Evolutionary conservation across 1,140 invertebrate species (phyloP).

Genomic region (Atopsyche davidsoni): DNA sequence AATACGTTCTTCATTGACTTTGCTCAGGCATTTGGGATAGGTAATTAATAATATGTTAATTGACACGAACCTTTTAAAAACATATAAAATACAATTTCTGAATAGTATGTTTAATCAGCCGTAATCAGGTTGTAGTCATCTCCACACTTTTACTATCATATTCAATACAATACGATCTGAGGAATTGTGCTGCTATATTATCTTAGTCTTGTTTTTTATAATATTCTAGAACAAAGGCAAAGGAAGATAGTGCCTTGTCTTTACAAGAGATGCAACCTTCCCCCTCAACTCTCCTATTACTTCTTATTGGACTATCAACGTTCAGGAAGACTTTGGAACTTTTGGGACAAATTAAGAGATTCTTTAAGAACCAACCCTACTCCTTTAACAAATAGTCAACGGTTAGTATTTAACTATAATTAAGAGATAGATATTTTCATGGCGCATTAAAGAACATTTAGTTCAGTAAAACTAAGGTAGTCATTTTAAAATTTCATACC

Average conservation of each 20-base stretch:
- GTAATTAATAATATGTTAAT: slow-evolving; percentile 39
- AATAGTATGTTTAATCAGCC: too few species aligned
- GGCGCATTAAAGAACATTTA: too few species aligned
- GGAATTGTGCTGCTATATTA: too few species aligned
- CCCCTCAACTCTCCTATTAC: slow-evolving; percentile 51
- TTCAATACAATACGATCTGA: too few species aligned
- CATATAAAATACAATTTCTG: too few species aligned
- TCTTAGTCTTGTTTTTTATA: too few species aligned
- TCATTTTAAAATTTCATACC: too few species aligned
- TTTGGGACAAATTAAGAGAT: slow-evolving; percentile 54
- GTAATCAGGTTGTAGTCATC: too few species aligned
- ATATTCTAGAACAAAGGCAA: slow-evolving; percentile 42
- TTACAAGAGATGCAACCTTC: slow-evolving; percentile 54
- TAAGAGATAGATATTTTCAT: too few species aligned
- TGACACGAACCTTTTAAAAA: not conserved
- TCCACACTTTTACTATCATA: too few species aligned
- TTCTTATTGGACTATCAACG: slow-evolving; percentile 51
- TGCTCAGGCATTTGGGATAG: slow-evolving; percentile 67
- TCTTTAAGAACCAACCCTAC: slow-evolving; percentile 33
- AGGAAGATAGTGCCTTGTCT: slow-evolving; percentile 63
- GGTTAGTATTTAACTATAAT: slow-evolving; percentile 2
- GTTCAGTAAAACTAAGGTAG: too few species aligned
- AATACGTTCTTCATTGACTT: slow-evolving; percentile 67
- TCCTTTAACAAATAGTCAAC: not conserved
- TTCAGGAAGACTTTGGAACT: slow-evolving; percentile 51